A percentile compares a stretch with the other conserved stretches of the same genome.
These are phyloP conservation scores for Penaeus indicus DNA, from an alignment of 1,140 invertebrate species.

Conservation along the genomic window DNA sequence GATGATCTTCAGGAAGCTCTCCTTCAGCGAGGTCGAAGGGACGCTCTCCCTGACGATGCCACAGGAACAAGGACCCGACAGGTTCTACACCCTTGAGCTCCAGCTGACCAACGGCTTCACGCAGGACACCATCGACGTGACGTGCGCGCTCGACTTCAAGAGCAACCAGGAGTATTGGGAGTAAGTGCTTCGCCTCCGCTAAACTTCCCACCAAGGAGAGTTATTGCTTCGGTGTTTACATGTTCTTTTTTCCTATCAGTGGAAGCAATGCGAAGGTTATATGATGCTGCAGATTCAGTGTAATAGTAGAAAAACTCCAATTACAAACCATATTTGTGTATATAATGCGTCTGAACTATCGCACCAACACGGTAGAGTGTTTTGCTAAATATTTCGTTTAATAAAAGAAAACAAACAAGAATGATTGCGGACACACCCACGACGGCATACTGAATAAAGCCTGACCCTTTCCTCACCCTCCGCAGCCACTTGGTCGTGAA, in stretches of 20 bases:
- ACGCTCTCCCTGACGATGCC: constrained; percentile 22
- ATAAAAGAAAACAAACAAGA: no score
- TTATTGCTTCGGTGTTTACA: neutral
- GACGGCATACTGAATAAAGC: no score
- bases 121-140: constrained; percentile 53
- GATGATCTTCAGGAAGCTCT: constrained; percentile 28
- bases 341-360: no score
- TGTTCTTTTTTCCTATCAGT: neutral
- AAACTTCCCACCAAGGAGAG: neutral
- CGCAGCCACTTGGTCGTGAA: constrained; percentile 51
- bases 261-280: neutral
- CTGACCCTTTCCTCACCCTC: neutral
- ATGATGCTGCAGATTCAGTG: no score
- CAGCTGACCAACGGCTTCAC: constrained; percentile 47
- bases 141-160: constrained; percentile 39
- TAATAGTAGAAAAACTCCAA: no score
- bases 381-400: no score
- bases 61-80: constrained; percentile 27
- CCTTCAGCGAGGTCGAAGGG: constrained; percentile 39
- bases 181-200: constrained; percentile 47
- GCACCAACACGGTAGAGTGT: no score
- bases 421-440: no score
- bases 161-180: constrained; percentile 59
- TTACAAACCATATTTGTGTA: no score
- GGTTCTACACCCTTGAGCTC: constrained; percentile 45